Percentiles rank a stretch among this genome's conserved stretches.
phyloP scores from a whole-genome alignment of 2,113 vertebrate species.

The Riparia riparia region DNA sequence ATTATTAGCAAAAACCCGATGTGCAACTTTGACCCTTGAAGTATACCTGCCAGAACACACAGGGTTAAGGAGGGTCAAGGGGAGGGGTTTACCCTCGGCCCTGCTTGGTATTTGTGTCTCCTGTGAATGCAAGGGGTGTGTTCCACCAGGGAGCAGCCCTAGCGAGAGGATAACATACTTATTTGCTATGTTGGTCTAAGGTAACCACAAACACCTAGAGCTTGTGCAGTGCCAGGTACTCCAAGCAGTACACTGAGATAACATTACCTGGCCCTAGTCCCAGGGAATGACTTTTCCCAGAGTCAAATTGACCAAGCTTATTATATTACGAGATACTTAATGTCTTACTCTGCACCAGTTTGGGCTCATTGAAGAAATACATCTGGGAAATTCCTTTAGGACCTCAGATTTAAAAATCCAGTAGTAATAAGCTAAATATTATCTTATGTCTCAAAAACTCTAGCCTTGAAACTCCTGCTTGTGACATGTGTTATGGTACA shows the following conservation, averaged over 20 bases:
- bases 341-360: not conserved
- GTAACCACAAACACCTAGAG: slow-evolving; percentile 25
- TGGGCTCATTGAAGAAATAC: not conserved
- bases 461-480: not conserved
- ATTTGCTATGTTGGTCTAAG: slow-evolving; percentile 6
- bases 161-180: not conserved
- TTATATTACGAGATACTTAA: not conserved
- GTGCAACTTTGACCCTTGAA: not conserved
- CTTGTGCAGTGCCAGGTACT: slow-evolving; percentile 42
- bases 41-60: not conserved
- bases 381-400: not conserved
- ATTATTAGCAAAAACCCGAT: not conserved
- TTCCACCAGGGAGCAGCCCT: not conserved
- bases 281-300: slow-evolving; percentile 13
- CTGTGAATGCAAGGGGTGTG: not conserved
- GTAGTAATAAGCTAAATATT: not conserved
- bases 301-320: not conserved
- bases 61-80: not conserved
- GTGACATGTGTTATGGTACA: not conserved
- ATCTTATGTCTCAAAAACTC: not conserved
- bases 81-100: not conserved
- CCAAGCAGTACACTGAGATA: slow-evolving; percentile 19
- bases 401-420: not conserved
- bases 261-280: slow-evolving; percentile 25
- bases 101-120: not conserved